Evolutionary conservation across 2,113 vertebrate species (phyloP).

Genomic region (Percopsis transmontana): DNA sequence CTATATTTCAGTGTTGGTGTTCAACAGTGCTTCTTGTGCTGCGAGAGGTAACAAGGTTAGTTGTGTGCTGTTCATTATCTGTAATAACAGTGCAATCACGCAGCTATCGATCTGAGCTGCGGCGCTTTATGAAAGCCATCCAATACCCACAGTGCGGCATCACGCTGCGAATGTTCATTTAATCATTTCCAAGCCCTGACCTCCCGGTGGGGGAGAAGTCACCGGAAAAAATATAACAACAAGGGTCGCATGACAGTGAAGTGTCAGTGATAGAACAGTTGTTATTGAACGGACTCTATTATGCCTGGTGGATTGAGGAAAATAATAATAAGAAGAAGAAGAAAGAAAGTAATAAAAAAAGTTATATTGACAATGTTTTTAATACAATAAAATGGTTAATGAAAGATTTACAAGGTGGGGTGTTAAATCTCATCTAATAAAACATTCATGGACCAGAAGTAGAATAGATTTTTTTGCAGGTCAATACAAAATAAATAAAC

Average conservation of each 20-base stretch:
- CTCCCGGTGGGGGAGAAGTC: conserved; percentile 23
- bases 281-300: too few species aligned
- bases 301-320: too few species aligned
- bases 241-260: conserved; percentile 10
- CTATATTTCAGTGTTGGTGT: neutral
- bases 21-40: conserved; percentile 13
- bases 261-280: conserved; percentile 22
- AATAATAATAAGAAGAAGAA: too few species aligned
- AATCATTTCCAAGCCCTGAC: conserved; percentile 38
- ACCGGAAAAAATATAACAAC: conserved; percentile 23
- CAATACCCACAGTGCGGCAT: conserved; percentile 19
- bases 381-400: too few species aligned
- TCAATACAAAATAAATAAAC: too few species aligned
- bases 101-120: conserved; percentile 51
- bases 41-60: conserved; percentile 38
- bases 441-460: too few species aligned
- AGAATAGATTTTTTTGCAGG: too few species aligned
- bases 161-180: conserved; percentile 33
- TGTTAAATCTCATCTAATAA: too few species aligned
- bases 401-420: too few species aligned
- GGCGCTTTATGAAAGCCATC: conserved; percentile 57
- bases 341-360: too few species aligned
- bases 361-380: too few species aligned
- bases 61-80: conserved; percentile 51
- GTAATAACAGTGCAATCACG: conserved; percentile 48